These are phyloP conservation scores for Onychostoma macrolepis DNA, from an alignment of 2,113 vertebrate genomes.

Conservation along the genomic window DNA sequence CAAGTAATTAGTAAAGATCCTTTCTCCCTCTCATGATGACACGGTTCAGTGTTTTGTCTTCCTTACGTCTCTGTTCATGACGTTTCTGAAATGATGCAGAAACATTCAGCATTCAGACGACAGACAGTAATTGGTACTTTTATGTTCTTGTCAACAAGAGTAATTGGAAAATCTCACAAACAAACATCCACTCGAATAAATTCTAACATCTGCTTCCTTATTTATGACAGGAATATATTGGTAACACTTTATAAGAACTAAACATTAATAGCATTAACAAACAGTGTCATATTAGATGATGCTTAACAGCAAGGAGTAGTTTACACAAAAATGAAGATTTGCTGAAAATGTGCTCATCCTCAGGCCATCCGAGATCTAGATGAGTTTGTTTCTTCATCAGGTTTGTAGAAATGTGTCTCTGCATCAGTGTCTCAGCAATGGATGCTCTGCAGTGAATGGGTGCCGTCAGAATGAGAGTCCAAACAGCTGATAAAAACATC, in stretches of 20 bases:
- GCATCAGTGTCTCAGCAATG: not conserved
- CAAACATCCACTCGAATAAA: not conserved
- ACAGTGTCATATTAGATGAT: not conserved
- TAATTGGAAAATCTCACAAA: not conserved
- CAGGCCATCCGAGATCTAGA: not conserved
- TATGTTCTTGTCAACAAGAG: slow-evolving; percentile 11
- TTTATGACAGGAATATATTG: not conserved
- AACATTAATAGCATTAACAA: not conserved
- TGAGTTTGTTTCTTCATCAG: not conserved
- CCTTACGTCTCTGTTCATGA: not conserved
- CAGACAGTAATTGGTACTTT: slow-evolving; percentile 3
- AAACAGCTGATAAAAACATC: not conserved
- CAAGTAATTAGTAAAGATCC: not conserved
- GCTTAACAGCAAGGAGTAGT: not conserved
- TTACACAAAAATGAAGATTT: not conserved
- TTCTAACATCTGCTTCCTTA: not conserved
- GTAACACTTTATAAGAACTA: not conserved
- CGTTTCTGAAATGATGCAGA: not conserved
- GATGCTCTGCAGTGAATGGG: not conserved
- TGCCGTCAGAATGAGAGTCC: not conserved
- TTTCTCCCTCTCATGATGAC: not conserved
- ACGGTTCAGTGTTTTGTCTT: not conserved
- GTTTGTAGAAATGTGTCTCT: not conserved
- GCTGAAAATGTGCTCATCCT: too few relatives aligned
- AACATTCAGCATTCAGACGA: not conserved